Evolutionary conservation across 2,797 vertebrate genomes (phyloP).

Genomic region (Antennarius maculatus): DNA sequence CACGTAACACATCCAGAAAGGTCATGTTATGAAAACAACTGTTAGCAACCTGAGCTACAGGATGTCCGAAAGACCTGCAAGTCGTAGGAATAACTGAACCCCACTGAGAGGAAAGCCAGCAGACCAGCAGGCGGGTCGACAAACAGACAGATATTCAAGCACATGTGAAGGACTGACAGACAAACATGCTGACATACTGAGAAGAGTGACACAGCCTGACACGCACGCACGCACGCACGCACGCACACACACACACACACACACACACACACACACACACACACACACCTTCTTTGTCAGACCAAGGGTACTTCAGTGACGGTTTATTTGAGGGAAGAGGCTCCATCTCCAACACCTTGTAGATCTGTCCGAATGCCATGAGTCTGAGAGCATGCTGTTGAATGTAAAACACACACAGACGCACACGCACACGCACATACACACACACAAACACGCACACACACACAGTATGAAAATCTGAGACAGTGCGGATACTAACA

Average conservation of each 20-base stretch:
- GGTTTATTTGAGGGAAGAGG: constrained; percentile 97
- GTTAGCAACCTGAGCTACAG: neutral
- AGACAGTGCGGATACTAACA: constrained; percentile 6
- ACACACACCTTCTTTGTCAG: constrained; percentile 92
- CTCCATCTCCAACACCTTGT: constrained; percentile 98
- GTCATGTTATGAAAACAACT: constrained; percentile 13
- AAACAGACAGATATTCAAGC: neutral
- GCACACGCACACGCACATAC: too few relatives aligned
- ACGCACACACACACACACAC: too few relatives aligned
- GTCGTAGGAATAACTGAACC: constrained; percentile 3
- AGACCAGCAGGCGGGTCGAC: constrained; percentile 1
- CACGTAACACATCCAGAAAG: constrained; percentile 7
- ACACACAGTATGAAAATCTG: neutral
- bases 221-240: too few relatives aligned
- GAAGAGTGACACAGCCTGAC: constrained; percentile 2
- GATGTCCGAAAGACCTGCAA: too few relatives aligned
- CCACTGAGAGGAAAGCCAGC: neutral
- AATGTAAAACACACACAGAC: constrained; percentile 42
- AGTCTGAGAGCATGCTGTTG: constrained; percentile 92
- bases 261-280: neutral
- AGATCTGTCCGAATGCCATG: constrained; percentile 97
- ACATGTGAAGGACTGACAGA: neutral
- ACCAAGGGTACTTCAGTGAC: constrained; percentile 96
- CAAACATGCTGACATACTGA: neutral
- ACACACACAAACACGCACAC: constrained; percentile 25